Evolutionary conservation across 2,888 invertebrate species (phyloP), one percentile per base, ranked within the genome.

Genomic region (Andrena chrysosceles): DNA sequence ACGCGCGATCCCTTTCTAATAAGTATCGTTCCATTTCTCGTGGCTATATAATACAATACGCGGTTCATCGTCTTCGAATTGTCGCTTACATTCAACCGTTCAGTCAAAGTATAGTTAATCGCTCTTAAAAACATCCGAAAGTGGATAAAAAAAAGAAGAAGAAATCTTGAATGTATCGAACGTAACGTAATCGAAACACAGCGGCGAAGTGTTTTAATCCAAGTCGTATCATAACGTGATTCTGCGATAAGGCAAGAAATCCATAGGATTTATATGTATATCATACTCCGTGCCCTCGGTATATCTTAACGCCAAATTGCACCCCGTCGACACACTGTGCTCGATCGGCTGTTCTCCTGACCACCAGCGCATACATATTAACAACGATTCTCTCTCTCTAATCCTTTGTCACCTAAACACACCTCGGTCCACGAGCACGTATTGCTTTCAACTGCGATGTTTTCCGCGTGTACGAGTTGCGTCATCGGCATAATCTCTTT

Each of bases 251-350:
- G 87, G 75, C 81, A 67, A 75, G 59, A 89, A 89, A 88, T 88
- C 88, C 88, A 88, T 88, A 89, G 88, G 88, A 88, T 88, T 88
- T 73, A 87, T 78, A 79, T 62, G 29, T 72, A 74, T 77, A 73
- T 68, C 68, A 62, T 76, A 71, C 59, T 71, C 59, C 62, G 64
- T 66, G 76, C 76, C 52, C 52, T 81, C 69, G 75, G 62, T 77
- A 68, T 16, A 67, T 63, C 29, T 29, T 56, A 49, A 80, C 74
- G 82, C 76, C 73, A 71, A 81, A 16, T 42, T 74, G 76, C 79
- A 80, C 63, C 54, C 49, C 48, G 67, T 74, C 68, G 83, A 31
- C 52, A 71, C 78, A 81, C 35, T 68, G 67, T 84, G 79, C 64
- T 79, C 72, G 73, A 77, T 71, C 62, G 56, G 81, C 69, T 60